Evolutionary conservation across 2,888 invertebrate species (phyloP), one percentile per base, ranked within the genome.

Genomic region (Axea sp.): DNA sequence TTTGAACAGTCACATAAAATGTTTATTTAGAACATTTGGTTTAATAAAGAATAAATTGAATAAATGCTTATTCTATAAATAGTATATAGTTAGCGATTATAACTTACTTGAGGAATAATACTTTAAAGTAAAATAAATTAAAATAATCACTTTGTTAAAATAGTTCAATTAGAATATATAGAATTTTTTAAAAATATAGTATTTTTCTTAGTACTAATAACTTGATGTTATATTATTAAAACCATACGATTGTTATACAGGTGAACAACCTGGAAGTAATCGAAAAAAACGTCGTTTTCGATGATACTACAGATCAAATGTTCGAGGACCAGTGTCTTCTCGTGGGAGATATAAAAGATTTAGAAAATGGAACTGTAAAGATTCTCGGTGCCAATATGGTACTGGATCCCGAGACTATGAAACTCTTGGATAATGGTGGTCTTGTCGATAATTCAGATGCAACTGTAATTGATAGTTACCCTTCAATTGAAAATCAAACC

Each of bases 221-320:
- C 2, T 19, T 19, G 2, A 19, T 19, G 3, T 19, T 19, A 19
- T 19, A 2, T 19, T 19, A 19, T 4, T 3, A 19, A 19, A 19
- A n/a, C n/a, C n/a, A 3, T 19, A 4, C 4, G 19, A 19, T 3
- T 19, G 2, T 4, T 4, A 19, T 19, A n/a, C 31, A 86, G 84
- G 81, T 85, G n/a, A 80, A 83, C 33, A 82, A 84, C 76, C 79
- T 83, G 45, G 85, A 85, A 69, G 81, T 82, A 12, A 83, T 84
- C 31, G 82, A 84, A 31, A 84, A 84, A 55, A 81, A 79, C 68
- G 72, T 78, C 19, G 77, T 83, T 11, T 78, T 85, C 26, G 80
- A 80, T 60, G 81, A 75, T 11, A 80, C 75, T 47, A 67, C 80
- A 0, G 79, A 83, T 5, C 82, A 84, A 65, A 81, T 86, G 41